Conservation (phyloP, 2,113 vertebrate genomes). For the Mesembrinibis cayennensis region DNA sequence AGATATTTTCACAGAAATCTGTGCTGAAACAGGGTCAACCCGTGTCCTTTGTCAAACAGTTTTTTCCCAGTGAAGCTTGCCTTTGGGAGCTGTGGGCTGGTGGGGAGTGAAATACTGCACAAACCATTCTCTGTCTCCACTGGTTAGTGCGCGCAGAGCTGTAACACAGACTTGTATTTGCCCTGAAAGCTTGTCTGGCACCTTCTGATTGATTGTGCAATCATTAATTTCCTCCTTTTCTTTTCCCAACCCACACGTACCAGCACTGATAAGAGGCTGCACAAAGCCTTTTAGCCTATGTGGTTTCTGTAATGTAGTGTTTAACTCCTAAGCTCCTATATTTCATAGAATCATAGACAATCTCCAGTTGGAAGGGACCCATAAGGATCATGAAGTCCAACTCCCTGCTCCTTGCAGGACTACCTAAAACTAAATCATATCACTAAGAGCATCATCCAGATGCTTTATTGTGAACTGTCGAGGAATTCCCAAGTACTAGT, state of each 20-base stretch:
- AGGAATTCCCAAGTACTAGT: not conserved
- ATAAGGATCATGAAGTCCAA: not conserved
- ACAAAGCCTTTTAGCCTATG: not conserved
- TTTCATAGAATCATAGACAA: not conserved
- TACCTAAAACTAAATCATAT: not conserved
- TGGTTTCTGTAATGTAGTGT: not conserved
- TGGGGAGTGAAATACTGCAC: not conserved
- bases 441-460: not conserved
- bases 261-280: not conserved
- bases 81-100: not conserved
- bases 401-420: not conserved
- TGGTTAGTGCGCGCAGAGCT: not conserved
- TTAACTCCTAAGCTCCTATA: not conserved
- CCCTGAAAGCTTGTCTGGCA: not conserved
- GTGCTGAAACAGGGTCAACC: not conserved
- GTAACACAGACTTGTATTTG: not conserved
- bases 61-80: not conserved
- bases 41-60: not conserved
- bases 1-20: slow-evolving; percentile 15
- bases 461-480: not conserved
- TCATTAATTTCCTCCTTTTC: not conserved
- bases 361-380: not conserved
- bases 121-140: not conserved
- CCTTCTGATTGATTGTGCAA: not conserved
- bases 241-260: not conserved